phyloP scores from a whole-genome alignment of 1,140 invertebrate genomes.

The Euborellia annulipes region DNA sequence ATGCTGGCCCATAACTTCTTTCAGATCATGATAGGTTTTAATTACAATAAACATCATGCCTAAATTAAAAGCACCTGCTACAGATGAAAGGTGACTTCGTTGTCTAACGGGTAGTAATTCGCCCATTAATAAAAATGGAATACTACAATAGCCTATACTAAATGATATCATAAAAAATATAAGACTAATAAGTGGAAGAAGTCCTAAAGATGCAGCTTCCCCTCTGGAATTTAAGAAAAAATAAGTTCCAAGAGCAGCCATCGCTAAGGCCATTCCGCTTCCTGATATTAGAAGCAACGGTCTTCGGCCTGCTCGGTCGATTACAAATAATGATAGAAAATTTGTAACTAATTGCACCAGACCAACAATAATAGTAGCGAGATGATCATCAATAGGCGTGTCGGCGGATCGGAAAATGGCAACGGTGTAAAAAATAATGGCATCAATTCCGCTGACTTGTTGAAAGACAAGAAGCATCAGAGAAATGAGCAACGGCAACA shows the following conservation, averaged over 20 bases:
- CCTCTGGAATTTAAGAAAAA: slow-evolving; percentile 30
- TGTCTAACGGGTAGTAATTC: slow-evolving; percentile 31
- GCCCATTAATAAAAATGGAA: slow-evolving; percentile 34
- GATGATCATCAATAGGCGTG: slow-evolving; percentile 36
- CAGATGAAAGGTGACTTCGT: slow-evolving; percentile 26
- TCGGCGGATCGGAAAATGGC: slow-evolving; percentile 41
- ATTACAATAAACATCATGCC: slow-evolving; percentile 31
- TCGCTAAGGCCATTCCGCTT: slow-evolving; percentile 33
- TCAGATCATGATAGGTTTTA: slow-evolving; percentile 27
- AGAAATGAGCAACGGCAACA: slow-evolving; percentile 17
- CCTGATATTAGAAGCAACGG: slow-evolving; percentile 33
- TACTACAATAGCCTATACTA: slow-evolving; percentile 33
- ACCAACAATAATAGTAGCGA: slow-evolving; percentile 47
- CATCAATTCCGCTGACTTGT: slow-evolving; percentile 51
- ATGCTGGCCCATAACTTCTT: slow-evolving; percentile 21
- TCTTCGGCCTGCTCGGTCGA: slow-evolving; percentile 35
- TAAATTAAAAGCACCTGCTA: slow-evolving; percentile 29
- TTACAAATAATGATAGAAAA: slow-evolving; percentile 30
- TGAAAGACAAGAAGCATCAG: slow-evolving; percentile 38
- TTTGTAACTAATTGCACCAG: slow-evolving; percentile 36
- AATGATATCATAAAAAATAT: slow-evolving; percentile 33
- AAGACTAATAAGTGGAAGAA: slow-evolving; percentile 29
- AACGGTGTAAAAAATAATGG: slow-evolving; percentile 51
- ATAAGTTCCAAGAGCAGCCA: slow-evolving; percentile 34
- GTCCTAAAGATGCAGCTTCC: slow-evolving; percentile 18